Base-by-base conservation (phyloP, 2,888 invertebrate genomes). In the Odontomyia ornata region DNA sequence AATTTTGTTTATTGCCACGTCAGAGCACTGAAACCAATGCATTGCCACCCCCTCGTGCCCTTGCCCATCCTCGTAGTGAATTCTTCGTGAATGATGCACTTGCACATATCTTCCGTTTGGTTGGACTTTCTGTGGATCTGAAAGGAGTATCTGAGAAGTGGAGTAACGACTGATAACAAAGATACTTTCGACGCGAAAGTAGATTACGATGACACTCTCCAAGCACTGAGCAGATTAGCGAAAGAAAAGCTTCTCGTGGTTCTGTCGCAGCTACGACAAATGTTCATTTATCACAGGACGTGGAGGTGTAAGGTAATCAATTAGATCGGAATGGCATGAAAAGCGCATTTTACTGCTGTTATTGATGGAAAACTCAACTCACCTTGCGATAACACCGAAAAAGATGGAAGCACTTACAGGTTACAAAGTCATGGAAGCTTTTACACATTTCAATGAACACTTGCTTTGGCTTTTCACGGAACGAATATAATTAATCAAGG, bases 271-370 rank as follows among this genome's bases (percentile, higher is more conserved):
- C 57, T 21, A 18, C 25, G 21, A 18, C 18, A 23, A 60, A 4
- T 60, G 4, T 60, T 25, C 57, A 60, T 60, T 60, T 60, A 60
- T 60, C 57, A 60, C 21, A 60, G n/a, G 11, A n/a, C 56, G 56
- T n/a, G 7, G 57, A 5, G 9, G 36, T 36, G 36, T 36, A 36
- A 36, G 36, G 36, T 23, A 60, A 60, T 60, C 57, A 60, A 60
- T 60, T 23, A 60, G 57, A 60, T 60, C 23, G 18, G 57, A 9
- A 25, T 25, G 25, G 2, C n/a, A 23, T 23, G 21, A 25, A 52
- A 21, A 60, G 57, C 25, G 57, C 57, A 60, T 25, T 60, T 60
- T 52, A 36, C 36, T 3, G 36, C 5, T 3, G 36, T 3, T 5
- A 36, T 36, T 9, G 36, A 36, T 36, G 36, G 9, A 36, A 9